Evolutionary conservation across 1,140 invertebrate species (phyloP), one percentile per base, ranked within the genome.

Genomic region (Nephotettix cincticeps): DNA sequence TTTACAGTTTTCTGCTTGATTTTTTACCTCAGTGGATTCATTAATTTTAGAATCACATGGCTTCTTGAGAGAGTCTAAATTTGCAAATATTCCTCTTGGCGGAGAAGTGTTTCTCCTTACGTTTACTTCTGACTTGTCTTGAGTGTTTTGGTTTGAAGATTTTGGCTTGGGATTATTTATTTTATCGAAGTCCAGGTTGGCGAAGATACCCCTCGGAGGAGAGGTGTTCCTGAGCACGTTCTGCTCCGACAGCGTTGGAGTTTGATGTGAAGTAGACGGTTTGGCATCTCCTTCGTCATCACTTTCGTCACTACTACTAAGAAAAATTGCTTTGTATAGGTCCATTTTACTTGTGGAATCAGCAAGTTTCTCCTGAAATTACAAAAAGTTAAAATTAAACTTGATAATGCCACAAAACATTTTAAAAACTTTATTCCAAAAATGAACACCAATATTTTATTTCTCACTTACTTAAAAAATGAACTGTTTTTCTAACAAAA

Each of bases 141-240:
- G 69, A 63, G 81, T 77, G 11, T 77, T 43, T 76, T 76, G 36
- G 76, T 72, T 61, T 79, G 78, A 51, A 78, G 66, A 23, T 19
- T 45, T 40, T 40, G 40, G 27, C n/a, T 58, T 65, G 28, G 40
- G 3, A 78, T 75, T 11, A 76, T 81, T 72, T 1, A 73, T 9
- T 76, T 63, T 61, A 72, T 89, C 87, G 14, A 91, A 84, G 80
- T 91, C 88, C 25, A 93, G 80, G 71, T 90, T 88, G 0, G 90
- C 89, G 76, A 93, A 93, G 66, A 92, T 90, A 1, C 90, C 90
- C 71, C 87, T 83, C 0, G 89, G 87, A 0, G 89, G 89, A 3
- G 89, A 90, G 11, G 80, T 84, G 69, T 90, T 91, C 65, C 88
- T 83, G 72, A 87, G 80, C 0, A 83, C 58, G 77, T 87, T 87